phyloP scores from a whole-genome alignment of 2,888 invertebrate genomes.

The Callyntrura guangdongensis region DNA sequence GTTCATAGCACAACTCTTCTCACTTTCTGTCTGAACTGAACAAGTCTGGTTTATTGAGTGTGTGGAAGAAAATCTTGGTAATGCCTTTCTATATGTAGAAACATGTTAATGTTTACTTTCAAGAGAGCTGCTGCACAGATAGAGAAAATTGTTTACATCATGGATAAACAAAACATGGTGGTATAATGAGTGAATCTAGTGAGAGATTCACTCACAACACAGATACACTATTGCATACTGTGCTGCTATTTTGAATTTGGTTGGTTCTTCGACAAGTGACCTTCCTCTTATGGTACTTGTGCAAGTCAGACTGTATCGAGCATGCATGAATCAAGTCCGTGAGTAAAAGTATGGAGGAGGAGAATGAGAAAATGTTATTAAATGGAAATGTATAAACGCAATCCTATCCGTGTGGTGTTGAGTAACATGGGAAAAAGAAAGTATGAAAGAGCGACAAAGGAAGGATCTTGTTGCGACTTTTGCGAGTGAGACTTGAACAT shows the following conservation, averaged over 20 bases:
- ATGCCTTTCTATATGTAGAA: neutral
- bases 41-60: too few species aligned
- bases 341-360: conserved; percentile 67
- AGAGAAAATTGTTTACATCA: conserved; percentile 41
- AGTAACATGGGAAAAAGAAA: too few species aligned
- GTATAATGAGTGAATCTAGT: neutral
- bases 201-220: neutral
- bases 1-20: neutral
- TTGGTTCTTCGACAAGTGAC: conserved; percentile 54
- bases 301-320: conserved; percentile 11
- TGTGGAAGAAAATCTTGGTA: neutral
- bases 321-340: conserved; percentile 42
- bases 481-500: too few species aligned
- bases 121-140: neutral
- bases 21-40: neutral
- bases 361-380: neutral
- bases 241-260: conserved; percentile 25
- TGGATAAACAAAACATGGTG: conserved; percentile 43
- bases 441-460: too few species aligned
- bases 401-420: neutral
- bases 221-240: neutral
- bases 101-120: neutral
- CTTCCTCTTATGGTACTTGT: conserved; percentile 53
- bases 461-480: too few species aligned
- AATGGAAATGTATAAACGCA: neutral